Conservation (phyloP, 2,113 vertebrate species). For the Taurulus bubalis region DNA sequence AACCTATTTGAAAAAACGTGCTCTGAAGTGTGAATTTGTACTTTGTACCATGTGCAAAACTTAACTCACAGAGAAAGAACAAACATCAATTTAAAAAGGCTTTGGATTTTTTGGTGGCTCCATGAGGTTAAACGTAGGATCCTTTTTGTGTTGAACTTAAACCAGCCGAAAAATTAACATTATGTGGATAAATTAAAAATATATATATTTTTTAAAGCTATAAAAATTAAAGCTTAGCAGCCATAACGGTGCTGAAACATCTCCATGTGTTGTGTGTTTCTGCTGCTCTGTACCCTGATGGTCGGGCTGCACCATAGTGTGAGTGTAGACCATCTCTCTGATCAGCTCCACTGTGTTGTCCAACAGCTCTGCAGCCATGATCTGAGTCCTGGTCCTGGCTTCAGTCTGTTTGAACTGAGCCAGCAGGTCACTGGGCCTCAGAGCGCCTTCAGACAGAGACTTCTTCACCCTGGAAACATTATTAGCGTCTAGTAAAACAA, state of each 20-base stretch:
- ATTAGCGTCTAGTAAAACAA: neutral
- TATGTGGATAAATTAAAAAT: no score
- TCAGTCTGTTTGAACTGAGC: slow-evolving; percentile 85
- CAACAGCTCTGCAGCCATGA: slow-evolving; percentile 83
- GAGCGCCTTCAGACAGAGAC: slow-evolving; percentile 75
- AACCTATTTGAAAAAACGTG: neutral
- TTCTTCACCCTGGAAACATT: slow-evolving; percentile 77
- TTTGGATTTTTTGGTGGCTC: neutral
- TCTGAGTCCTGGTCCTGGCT: slow-evolving; percentile 75
- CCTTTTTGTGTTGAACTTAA: neutral
- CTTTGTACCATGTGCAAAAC: neutral
- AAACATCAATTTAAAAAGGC: neutral
- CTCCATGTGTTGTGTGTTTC: neutral
- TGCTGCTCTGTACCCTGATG: slow-evolving; percentile 71
- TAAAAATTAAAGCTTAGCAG: no score
- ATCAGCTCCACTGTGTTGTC: slow-evolving; percentile 86
- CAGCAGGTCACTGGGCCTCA: slow-evolving; percentile 84
- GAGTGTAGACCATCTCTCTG: slow-evolving; percentile 87
- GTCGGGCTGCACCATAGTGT: slow-evolving; percentile 74
- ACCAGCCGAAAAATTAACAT: neutral
- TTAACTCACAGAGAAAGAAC: no score
- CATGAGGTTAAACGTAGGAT: neutral
- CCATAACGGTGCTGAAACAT: neutral
- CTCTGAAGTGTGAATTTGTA: neutral
- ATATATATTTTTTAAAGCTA: no score